Conservation (phyloP, 2,888 invertebrate genomes). For the Rhagonycha lutea region DNA sequence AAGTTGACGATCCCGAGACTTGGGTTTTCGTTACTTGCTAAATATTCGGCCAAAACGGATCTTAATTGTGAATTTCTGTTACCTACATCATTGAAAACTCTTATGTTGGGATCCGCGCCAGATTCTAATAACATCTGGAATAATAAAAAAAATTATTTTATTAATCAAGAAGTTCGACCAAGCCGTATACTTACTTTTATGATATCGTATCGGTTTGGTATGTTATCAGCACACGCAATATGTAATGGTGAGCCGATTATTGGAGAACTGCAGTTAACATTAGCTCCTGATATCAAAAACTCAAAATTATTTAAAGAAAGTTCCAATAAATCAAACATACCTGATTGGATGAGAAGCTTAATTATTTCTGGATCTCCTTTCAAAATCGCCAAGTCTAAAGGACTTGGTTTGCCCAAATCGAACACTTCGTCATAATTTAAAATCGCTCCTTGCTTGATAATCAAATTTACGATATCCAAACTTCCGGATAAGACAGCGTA, state of each 20-base stretch:
- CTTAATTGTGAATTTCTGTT: slow-evolving; percentile 68
- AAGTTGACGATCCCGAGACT: slow-evolving; percentile 68
- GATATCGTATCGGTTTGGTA: slow-evolving; percentile 64
- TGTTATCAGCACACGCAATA: slow-evolving; percentile 81
- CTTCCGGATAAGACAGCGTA: slow-evolving; percentile 84
- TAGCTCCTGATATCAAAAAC: slow-evolving; percentile 62
- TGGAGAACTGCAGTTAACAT: slow-evolving; percentile 79
- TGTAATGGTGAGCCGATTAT: slow-evolving; percentile 82
- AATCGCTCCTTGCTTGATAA: slow-evolving; percentile 81
- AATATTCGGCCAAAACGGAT: slow-evolving; percentile 81
- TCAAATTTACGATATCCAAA: slow-evolving; percentile 73
- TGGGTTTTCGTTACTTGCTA: slow-evolving; percentile 75
- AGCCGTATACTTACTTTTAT: slow-evolving; percentile 42
- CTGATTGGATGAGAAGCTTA: slow-evolving; percentile 69
- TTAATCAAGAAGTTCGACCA: neutral
- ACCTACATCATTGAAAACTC: slow-evolving; percentile 75
- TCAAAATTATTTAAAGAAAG: too few relatives aligned
- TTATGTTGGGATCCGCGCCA: slow-evolving; percentile 77
- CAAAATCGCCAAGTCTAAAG: slow-evolving; percentile 83
- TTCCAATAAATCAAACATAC: slow-evolving; percentile 51
- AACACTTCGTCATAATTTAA: slow-evolving; percentile 65
- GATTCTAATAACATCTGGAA: slow-evolving; percentile 67
- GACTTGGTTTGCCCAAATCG: slow-evolving; percentile 68
- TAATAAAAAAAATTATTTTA: neutral
- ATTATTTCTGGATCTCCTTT: slow-evolving; percentile 78